Evolutionary conservation across 2,888 invertebrate species (phyloP).

Genomic region (Pseudolycoriella hygida): DNA sequence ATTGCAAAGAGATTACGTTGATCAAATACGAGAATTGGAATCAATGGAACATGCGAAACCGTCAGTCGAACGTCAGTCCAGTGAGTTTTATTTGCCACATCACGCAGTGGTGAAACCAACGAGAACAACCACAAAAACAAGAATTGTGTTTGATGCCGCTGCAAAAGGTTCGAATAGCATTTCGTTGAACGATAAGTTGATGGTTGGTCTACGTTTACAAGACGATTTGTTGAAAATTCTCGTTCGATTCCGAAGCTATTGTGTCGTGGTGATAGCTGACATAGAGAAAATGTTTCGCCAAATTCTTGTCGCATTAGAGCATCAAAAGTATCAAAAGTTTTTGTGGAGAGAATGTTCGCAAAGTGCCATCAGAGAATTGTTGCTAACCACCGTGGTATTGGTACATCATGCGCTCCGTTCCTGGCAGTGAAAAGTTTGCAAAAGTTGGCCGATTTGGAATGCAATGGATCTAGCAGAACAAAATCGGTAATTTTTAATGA

Average conservation of each 20-base stretch:
- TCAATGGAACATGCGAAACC: too few relatives aligned
- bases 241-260: constrained; percentile 9
- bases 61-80: neutral
- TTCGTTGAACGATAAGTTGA: constrained; percentile 14
- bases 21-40: too few relatives aligned
- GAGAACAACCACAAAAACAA: constrained; percentile 8
- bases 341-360: constrained; percentile 11
- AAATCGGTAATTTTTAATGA: constrained; percentile 2
- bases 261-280: constrained; percentile 15
- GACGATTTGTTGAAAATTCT: constrained; percentile 12
- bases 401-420: constrained; percentile 13
- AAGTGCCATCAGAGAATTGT: constrained; percentile 10
- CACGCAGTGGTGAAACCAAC: constrained; percentile 6
- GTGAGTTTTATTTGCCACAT: constrained; percentile 5
- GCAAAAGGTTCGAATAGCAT: constrained; percentile 11
- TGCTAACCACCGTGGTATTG: constrained; percentile 14
- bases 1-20: too few relatives aligned
- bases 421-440: constrained; percentile 12
- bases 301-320: constrained; percentile 11
- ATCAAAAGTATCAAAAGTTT: constrained; percentile 14
- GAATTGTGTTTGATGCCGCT: constrained; percentile 10
- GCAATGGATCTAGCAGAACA: too few relatives aligned
- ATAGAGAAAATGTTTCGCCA: constrained; percentile 18
- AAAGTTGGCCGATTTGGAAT: constrained; percentile 7
- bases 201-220: constrained; percentile 16